These are phyloP conservation scores for Tachysurus vachellii DNA, from an alignment of 2,113 vertebrate species.

Conservation along the genomic window DNA sequence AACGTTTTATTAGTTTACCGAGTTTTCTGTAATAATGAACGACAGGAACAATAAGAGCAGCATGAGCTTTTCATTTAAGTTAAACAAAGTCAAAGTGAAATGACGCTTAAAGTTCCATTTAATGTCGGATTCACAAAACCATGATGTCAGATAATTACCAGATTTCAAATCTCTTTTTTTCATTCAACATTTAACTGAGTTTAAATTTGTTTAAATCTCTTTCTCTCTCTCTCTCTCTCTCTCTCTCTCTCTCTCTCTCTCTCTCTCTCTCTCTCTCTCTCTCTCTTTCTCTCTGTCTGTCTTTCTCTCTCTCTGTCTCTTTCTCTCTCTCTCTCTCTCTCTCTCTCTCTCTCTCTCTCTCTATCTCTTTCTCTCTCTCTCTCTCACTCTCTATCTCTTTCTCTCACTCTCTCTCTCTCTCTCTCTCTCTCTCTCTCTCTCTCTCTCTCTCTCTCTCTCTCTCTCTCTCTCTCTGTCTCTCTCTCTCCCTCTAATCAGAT, in stretches of 20 bases:
- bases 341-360: background rate
- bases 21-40: too few relatives aligned
- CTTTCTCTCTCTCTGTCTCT: too few relatives aligned
- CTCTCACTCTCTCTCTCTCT: background rate
- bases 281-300: too few relatives aligned
- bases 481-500: constrained; percentile 15
- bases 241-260: background rate
- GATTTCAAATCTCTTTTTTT: too few relatives aligned
- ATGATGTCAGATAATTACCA: background rate
- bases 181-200: background rate
- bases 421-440: background rate
- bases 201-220: background rate
- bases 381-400: background rate
- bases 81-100: background rate
- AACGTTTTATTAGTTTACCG: background rate
- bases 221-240: background rate
- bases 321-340: background rate
- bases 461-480: constrained; percentile 33
- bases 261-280: background rate
- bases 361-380: background rate
- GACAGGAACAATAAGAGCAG: background rate
- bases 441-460: background rate
- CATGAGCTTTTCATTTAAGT: background rate
- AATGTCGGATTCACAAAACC: background rate
- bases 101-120: background rate